These are phyloP conservation scores for Leptinotarsa juncta DNA, from an alignment of 2,888 invertebrate genomes.

Conservation along the genomic window DNA sequence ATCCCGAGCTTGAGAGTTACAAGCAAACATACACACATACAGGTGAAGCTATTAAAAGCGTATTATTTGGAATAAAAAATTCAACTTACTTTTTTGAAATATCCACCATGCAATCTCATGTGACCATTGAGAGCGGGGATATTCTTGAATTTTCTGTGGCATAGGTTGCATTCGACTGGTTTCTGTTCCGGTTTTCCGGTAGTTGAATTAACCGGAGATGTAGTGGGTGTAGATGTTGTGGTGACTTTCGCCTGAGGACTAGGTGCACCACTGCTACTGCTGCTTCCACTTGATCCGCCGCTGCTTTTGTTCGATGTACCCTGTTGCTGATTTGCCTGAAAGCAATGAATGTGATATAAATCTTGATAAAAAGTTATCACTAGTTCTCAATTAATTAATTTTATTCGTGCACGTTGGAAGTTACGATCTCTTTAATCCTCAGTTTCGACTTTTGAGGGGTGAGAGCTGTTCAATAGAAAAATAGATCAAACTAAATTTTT, in stretches of 20 bases:
- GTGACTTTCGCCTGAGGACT: slow-evolving; percentile 62
- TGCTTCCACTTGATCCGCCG: slow-evolving; percentile 46
- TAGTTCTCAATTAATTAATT: too few relatives aligned
- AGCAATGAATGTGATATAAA: slow-evolving; percentile 18
- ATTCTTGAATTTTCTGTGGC: slow-evolving; percentile 96
- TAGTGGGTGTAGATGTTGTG: slow-evolving; percentile 60
- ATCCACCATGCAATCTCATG: slow-evolving; percentile 97
- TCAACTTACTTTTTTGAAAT: slow-evolving; percentile 85
- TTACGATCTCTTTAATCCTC: too few relatives aligned
- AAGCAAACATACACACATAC: too few relatives aligned
- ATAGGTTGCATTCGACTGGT: slow-evolving; percentile 94
- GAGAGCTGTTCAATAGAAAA: too few relatives aligned
- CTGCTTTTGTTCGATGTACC: slow-evolving; percentile 56
- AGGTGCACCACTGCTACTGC: slow-evolving; percentile 51
- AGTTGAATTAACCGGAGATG: slow-evolving; percentile 59
- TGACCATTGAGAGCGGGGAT: slow-evolving; percentile 98
- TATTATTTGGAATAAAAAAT: not conserved
- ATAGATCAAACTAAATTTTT: too few relatives aligned
- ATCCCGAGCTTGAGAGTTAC: too few relatives aligned
- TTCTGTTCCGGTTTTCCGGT: slow-evolving; percentile 74
- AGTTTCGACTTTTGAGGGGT: too few relatives aligned
- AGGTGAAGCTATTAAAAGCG: too few relatives aligned
- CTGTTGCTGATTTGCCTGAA: slow-evolving; percentile 54
- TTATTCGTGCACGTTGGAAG: too few relatives aligned
- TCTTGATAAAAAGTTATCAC: too few relatives aligned